Percentiles rank a stretch among this genome's conserved stretches.
phyloP scores from a whole-genome alignment of 1,140 invertebrate species.

The Drosophila parabipectinata region DNA sequence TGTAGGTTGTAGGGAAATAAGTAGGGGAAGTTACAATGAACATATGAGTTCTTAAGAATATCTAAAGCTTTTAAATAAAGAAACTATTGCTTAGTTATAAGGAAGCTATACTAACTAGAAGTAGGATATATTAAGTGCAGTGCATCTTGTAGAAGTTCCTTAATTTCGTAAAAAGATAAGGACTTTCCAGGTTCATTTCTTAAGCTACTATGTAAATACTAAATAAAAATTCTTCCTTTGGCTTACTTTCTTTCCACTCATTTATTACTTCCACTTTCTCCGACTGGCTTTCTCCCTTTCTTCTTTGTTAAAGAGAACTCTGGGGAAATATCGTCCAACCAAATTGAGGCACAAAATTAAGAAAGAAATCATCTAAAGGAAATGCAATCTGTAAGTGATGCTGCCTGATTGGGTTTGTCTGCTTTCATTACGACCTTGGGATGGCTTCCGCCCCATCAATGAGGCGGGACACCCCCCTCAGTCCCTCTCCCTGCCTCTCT shows the following conservation, averaged over 20 bases:
- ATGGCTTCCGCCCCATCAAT: neutral
- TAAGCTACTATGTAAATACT: neutral
- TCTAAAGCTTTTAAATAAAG: too few species aligned
- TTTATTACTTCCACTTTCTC: neutral
- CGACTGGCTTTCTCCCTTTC: neutral
- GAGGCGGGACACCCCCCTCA: too few species aligned
- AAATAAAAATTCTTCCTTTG: neutral
- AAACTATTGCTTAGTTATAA: too few species aligned
- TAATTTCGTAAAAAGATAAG: too few species aligned
- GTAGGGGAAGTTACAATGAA: neutral
- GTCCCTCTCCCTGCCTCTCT: slow-evolving; percentile 4
- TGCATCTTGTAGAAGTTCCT: too few species aligned
- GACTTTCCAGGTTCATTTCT: too few species aligned
- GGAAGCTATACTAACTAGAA: too few species aligned
- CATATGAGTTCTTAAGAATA: too few species aligned
- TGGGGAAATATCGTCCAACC: neutral
- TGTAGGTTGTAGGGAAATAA: too few species aligned
- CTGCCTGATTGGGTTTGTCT: slow-evolving; percentile 59
- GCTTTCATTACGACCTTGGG: slow-evolving; percentile 52
- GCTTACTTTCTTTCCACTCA: neutral
- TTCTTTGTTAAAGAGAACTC: slow-evolving; percentile 10
- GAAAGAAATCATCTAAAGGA: slow-evolving; percentile 40
- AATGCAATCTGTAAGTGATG: slow-evolving; percentile 62
- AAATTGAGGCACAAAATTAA: slow-evolving; percentile 24
- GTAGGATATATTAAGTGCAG: too few species aligned